Conservation (phyloP, 2,888 invertebrate species). For the Andrena trimmerana region DNA sequence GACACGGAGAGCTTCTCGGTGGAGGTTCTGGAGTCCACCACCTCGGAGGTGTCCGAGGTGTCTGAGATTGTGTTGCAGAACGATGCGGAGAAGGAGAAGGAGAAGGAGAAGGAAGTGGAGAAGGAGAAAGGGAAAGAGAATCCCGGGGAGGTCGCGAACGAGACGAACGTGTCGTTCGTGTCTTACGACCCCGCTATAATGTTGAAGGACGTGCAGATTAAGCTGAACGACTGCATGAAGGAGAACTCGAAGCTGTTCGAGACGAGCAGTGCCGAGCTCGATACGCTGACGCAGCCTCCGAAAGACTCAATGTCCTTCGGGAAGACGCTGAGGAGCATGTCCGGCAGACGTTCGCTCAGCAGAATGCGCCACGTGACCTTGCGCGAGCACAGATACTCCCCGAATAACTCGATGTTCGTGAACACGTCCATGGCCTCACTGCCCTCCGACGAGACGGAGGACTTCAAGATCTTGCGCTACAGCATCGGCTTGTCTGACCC, state of each 20-base stretch:
- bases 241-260: constrained; percentile 76
- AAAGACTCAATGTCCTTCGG: constrained; percentile 80
- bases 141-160: constrained; percentile 23
- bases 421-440: constrained; percentile 79
- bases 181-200: constrained; percentile 79
- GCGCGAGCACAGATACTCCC: constrained; percentile 78
- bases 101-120: constrained; percentile 50
- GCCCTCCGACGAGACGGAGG: constrained; percentile 68
- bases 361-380: constrained; percentile 78
- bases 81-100: constrained; percentile 61
- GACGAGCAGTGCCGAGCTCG: constrained; percentile 50
- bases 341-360: constrained; percentile 80
- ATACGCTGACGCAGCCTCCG: constrained; percentile 16
- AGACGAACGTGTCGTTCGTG: constrained; percentile 71
- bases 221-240: constrained; percentile 80
- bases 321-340: constrained; percentile 79
- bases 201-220: constrained; percentile 80
- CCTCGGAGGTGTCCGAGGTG: constrained; percentile 74
- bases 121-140: constrained; percentile 57
- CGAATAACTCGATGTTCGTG: constrained; percentile 82
- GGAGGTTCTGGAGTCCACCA: constrained; percentile 78
- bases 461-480: constrained; percentile 73
- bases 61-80: constrained; percentile 61
- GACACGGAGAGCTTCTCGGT: constrained; percentile 72
- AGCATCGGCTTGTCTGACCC: constrained; percentile 61